phyloP scores from a whole-genome alignment of 2,113 vertebrate genomes.

The Strigops habroptila region DNA sequence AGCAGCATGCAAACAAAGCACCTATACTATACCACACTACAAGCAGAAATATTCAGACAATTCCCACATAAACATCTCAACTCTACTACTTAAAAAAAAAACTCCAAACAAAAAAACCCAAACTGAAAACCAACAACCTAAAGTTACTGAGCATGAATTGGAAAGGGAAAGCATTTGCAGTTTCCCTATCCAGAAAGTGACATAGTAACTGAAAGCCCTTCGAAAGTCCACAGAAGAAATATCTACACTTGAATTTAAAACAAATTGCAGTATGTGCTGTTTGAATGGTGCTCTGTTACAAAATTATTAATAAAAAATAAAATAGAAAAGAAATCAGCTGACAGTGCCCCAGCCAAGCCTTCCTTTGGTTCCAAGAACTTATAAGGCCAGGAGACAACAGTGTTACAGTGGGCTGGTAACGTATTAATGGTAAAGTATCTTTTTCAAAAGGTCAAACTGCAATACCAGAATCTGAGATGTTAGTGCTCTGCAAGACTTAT shows the following conservation, averaged over 20 bases:
- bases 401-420: background rate
- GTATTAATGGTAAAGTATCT: background rate
- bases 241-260: background rate
- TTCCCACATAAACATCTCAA: background rate
- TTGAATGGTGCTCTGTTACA: constrained; percentile 23
- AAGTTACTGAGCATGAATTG: background rate
- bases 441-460: background rate
- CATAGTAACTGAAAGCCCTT: background rate
- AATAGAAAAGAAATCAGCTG: background rate
- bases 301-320: background rate
- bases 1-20: background rate
- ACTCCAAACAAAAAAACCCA: background rate
- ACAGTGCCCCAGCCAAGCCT: constrained; percentile 15
- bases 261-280: constrained; percentile 33
- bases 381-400: constrained; percentile 12
- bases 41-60: background rate
- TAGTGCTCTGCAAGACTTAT: background rate
- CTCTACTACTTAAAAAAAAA: background rate
- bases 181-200: background rate
- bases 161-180: background rate
- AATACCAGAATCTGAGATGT: background rate
- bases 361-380: background rate
- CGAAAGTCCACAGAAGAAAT: background rate
- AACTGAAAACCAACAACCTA: background rate
- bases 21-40: background rate